Conservation (phyloP, 2,113 vertebrate species). For the Hepsetus odoe region DNA sequence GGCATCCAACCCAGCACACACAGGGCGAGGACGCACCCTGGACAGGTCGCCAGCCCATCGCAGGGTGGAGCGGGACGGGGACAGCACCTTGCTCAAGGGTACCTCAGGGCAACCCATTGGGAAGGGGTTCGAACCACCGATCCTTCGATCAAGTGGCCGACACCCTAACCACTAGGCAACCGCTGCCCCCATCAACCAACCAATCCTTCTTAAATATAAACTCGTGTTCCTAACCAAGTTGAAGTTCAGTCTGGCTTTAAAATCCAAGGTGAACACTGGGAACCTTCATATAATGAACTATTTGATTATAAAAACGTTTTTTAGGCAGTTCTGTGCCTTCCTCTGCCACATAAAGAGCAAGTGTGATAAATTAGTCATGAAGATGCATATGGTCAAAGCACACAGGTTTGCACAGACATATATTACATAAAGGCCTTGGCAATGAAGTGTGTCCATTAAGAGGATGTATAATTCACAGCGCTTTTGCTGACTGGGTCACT, state of each 20-base stretch:
- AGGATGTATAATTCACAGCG: conserved; percentile 74
- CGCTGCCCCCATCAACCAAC: too few relatives aligned
- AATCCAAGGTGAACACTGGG: background rate
- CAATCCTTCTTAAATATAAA: too few relatives aligned
- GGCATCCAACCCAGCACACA: too few relatives aligned
- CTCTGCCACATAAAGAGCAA: background rate
- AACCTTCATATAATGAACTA: background rate
- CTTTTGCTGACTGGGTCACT: conserved; percentile 68
- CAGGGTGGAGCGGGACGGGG: too few relatives aligned
- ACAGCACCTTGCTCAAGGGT: too few relatives aligned
- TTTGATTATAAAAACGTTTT: background rate
- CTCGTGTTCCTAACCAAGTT: too few relatives aligned
- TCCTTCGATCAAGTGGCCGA: too few relatives aligned
- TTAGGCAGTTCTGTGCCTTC: background rate
- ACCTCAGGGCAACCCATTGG: too few relatives aligned
- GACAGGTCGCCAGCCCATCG: too few relatives aligned
- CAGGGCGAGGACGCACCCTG: too few relatives aligned
- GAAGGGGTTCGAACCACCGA: too few relatives aligned
- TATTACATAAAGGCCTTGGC: background rate
- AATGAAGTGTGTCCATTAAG: conserved; percentile 69
- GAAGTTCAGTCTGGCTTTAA: background rate
- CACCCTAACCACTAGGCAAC: too few relatives aligned
- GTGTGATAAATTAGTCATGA: conserved; percentile 12
- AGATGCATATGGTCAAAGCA: conserved; percentile 3
- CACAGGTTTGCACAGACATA: background rate